Percentiles rank a stretch among this genome's conserved stretches.
Evolutionary conservation across 1,140 invertebrate species (phyloP).

Genomic region (Apis florea): DNA sequence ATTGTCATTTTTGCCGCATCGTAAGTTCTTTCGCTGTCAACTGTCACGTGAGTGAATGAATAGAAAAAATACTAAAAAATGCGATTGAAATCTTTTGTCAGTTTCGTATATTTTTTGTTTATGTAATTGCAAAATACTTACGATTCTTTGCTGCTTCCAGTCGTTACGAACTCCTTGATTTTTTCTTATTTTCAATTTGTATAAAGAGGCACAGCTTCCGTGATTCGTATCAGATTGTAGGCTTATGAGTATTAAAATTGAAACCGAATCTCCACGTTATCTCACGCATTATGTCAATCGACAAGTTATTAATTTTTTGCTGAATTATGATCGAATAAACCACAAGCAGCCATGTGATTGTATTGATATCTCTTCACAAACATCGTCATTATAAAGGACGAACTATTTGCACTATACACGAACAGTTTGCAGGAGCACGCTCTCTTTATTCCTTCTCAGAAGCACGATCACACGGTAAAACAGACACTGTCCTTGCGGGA

Average conservation of each 20-base stretch:
- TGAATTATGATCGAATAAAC: not conserved
- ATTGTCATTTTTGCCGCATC: not conserved
- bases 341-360: not conserved
- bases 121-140: not conserved
- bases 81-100: slow-evolving; percentile 13
- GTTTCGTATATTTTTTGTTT: not conserved
- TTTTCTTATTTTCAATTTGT: not conserved
- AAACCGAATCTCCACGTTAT: not conserved
- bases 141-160: not conserved
- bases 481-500: slow-evolving; percentile 33
- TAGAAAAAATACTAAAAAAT: not conserved
- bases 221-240: slow-evolving; percentile 5
- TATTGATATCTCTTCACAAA: not conserved
- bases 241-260: not conserved
- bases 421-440: slow-evolving; percentile 36
- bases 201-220: slow-evolving; percentile 12
- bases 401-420: not conserved
- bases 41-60: slow-evolving; percentile 31
- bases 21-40: slow-evolving; percentile 1
- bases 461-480: slow-evolving; percentile 47
- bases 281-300: not conserved
- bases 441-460: slow-evolving; percentile 7
- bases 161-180: not conserved
- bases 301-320: not conserved
- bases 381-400: slow-evolving; percentile 6